Conservation (phyloP, 2,888 invertebrate species). For the Epirrhoe tristata region DNA sequence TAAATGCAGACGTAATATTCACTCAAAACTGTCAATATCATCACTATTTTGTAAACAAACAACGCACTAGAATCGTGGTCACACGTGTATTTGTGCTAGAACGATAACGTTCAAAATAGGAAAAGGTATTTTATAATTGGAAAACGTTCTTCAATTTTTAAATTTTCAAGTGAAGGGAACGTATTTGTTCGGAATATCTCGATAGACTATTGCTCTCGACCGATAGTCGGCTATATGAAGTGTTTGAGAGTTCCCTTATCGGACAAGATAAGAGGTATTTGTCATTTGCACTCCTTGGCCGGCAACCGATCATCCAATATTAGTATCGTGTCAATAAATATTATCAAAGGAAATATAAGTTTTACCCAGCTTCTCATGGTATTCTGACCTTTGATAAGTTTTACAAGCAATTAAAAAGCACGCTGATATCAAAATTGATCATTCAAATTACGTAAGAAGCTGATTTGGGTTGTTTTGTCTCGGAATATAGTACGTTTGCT, state of each 20-base stretch:
- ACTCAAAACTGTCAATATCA: background rate
- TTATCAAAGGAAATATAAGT: slow-evolving; percentile 33
- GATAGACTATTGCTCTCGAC: slow-evolving; percentile 57
- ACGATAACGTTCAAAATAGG: background rate
- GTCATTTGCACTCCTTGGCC: slow-evolving; percentile 69
- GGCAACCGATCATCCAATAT: slow-evolving; percentile 50
- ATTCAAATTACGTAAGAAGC: background rate
- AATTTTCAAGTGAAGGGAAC: slow-evolving; percentile 19
- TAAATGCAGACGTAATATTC: too few species aligned
- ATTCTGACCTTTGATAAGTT: slow-evolving; percentile 25
- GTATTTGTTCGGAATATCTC: slow-evolving; percentile 37
- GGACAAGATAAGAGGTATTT: slow-evolving; percentile 68
- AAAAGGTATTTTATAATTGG: background rate
- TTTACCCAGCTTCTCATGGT: slow-evolving; percentile 46
- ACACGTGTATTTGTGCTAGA: background rate
- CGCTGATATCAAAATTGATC: background rate
- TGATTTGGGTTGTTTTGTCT: background rate
- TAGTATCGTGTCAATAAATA: slow-evolving; percentile 45
- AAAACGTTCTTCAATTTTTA: slow-evolving; percentile 15
- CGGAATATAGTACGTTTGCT: background rate
- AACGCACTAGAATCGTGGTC: background rate
- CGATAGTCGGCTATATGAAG: slow-evolving; percentile 66
- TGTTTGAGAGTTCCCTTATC: slow-evolving; percentile 70
- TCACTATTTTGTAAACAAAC: background rate
- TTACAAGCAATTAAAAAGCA: slow-evolving; percentile 3